A percentile compares a stretch with the other conserved stretches of the same genome.
phyloP scores from a whole-genome alignment of 2,113 vertebrate species.

The Oceanites oceanicus region DNA sequence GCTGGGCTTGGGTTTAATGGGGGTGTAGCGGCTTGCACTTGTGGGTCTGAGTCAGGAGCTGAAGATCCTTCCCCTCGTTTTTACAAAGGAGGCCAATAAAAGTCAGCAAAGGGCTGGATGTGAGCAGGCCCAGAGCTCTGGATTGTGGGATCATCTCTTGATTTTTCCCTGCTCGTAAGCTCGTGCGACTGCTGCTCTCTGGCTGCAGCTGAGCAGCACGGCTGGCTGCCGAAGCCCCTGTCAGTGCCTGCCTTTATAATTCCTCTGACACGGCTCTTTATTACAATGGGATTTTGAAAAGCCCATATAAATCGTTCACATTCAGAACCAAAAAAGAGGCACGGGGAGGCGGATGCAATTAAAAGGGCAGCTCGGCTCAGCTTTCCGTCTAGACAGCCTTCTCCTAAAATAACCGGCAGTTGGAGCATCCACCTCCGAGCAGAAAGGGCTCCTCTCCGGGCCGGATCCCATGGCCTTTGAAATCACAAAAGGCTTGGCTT shows the following conservation, averaged over 20 bases:
- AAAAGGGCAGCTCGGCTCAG: constrained; percentile 26
- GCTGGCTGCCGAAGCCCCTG: not conserved
- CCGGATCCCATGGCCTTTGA: not conserved
- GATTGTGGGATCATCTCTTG: not conserved
- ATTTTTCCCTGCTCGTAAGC: not conserved
- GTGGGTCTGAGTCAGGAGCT: not conserved
- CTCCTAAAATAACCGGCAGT: constrained; percentile 1
- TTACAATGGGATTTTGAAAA: not conserved
- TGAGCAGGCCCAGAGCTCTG: not conserved
- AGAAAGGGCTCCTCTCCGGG: not conserved
- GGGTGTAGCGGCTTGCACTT: not conserved
- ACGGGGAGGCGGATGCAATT: not conserved
- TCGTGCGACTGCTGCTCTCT: not conserved
- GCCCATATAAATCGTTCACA: not conserved
- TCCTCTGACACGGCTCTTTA: not conserved
- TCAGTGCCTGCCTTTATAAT: not conserved
- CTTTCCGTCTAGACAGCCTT: constrained; percentile 31
- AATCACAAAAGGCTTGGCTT: not conserved
- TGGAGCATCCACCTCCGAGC: not conserved
- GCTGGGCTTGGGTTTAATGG: not conserved
- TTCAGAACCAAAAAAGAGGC: not conserved
- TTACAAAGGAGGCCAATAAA: not conserved
- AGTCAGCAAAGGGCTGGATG: not conserved
- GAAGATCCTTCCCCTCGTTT: not conserved
- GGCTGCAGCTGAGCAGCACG: not conserved